These are phyloP conservation scores for Plebejus anna DNA, from an alignment of 2,888 invertebrate species.

Conservation along the genomic window DNA sequence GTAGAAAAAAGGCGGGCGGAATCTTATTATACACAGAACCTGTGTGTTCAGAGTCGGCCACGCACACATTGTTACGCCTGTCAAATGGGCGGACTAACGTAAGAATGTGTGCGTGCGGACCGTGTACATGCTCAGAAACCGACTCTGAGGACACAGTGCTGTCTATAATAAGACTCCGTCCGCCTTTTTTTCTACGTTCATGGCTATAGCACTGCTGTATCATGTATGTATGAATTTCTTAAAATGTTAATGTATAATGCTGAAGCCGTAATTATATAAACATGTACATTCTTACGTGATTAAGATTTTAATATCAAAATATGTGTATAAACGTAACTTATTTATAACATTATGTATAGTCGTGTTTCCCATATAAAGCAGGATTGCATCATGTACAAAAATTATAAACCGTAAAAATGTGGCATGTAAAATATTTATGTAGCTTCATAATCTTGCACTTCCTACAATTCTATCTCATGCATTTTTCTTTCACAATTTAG, in stretches of 20 bases:
- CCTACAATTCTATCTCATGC: background rate
- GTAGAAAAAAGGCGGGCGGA: no score
- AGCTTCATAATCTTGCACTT: conserved; percentile 2
- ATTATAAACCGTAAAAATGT: conserved; percentile 11
- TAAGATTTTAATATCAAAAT: background rate
- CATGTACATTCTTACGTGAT: background rate
- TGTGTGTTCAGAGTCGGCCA: no score
- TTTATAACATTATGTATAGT: background rate
- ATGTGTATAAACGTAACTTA: background rate
- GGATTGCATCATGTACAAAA: background rate
- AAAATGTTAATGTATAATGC: background rate
- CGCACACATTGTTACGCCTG: no score
- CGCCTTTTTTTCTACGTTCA: no score
- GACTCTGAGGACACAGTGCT: no score
- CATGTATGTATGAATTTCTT: no score
- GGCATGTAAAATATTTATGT: conserved; percentile 3
- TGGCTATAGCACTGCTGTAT: no score
- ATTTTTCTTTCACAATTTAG: background rate
- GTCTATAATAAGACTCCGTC: no score
- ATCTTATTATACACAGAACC: no score
- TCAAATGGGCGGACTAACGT: no score
- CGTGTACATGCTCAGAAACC: no score
- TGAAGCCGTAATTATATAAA: background rate
- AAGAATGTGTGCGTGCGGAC: no score
- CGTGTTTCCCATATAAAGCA: background rate